These are phyloP conservation scores for Pantelozetes paolii DNA, from an alignment of 2,888 invertebrate species.

Conservation along the genomic window DNA sequence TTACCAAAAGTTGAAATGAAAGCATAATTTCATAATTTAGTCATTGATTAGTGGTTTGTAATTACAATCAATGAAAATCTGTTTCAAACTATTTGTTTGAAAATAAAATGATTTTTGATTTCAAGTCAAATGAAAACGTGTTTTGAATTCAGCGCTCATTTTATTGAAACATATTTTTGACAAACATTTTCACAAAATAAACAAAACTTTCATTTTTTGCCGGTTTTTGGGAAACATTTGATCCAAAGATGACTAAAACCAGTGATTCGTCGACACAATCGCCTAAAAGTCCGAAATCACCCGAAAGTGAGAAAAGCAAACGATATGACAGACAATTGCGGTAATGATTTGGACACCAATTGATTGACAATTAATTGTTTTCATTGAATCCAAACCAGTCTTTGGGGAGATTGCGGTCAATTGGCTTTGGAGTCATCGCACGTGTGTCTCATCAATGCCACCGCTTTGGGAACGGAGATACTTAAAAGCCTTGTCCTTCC, in stretches of 20 bases:
- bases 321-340: conserved; percentile 76
- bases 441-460: conserved; percentile 89
- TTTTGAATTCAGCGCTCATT: not conserved
- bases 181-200: too few species aligned
- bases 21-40: too few species aligned
- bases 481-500: conserved; percentile 91
- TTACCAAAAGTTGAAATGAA: too few species aligned
- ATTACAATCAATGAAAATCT: too few species aligned
- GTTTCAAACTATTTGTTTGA: too few species aligned
- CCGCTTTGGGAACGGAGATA: conserved; percentile 87
- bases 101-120: not conserved
- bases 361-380: conserved; percentile 39
- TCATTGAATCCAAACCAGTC: conserved; percentile 56
- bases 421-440: conserved; percentile 77
- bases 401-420: conserved; percentile 99
- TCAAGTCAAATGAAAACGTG: not conserved
- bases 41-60: too few species aligned
- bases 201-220: too few species aligned
- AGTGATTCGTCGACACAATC: conserved; percentile 10
- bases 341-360: conserved; percentile 50
- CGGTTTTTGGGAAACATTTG: too few species aligned
- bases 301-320: conserved; percentile 67
- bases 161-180: too few species aligned
- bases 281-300: conserved; percentile 65
- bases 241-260: not conserved